Percentiles rank a stretch among this genome's conserved stretches.
Conservation (phyloP, 1,140 invertebrate species). For the Physella acuta region DNA sequence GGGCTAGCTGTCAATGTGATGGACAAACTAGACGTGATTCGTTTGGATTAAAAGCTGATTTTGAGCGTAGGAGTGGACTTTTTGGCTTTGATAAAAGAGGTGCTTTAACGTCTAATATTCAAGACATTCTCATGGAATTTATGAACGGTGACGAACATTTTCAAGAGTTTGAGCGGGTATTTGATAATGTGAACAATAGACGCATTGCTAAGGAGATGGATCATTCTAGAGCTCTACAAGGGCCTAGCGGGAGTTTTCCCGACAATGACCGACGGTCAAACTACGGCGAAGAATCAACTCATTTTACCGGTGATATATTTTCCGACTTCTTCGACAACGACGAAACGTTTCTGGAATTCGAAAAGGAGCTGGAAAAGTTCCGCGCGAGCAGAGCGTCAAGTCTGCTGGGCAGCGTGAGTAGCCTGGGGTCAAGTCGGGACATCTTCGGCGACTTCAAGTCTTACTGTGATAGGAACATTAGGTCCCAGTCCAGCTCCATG, state of each 20-base stretch:
- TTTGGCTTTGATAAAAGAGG: conserved; percentile 3
- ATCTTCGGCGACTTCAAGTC: conserved; percentile 49
- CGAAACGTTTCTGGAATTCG: conserved; percentile 52
- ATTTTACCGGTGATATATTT: conserved; percentile 36
- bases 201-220: conserved; percentile 38
- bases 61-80: background rate
- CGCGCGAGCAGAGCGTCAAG: conserved; percentile 41
- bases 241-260: background rate
- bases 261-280: background rate
- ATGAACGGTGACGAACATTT: conserved; percentile 53
- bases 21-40: background rate
- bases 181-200: conserved; percentile 48
- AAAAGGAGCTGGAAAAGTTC: conserved; percentile 50
- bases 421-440: conserved; percentile 44
- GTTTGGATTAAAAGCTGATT: background rate
- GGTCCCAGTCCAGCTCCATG: background rate
- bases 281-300: background rate
- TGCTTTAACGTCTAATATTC: conserved; percentile 5
- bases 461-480: conserved; percentile 47
- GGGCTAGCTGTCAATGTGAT: too few species aligned
- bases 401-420: conserved; percentile 34
- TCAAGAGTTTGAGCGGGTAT: conserved; percentile 54
- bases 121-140: conserved; percentile 47
- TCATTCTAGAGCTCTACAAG: conserved; percentile 31
- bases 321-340: conserved; percentile 54